These are phyloP conservation scores for Lissonota sp. DNA, from an alignment of 2,888 invertebrate genomes.

Conservation along the genomic window DNA sequence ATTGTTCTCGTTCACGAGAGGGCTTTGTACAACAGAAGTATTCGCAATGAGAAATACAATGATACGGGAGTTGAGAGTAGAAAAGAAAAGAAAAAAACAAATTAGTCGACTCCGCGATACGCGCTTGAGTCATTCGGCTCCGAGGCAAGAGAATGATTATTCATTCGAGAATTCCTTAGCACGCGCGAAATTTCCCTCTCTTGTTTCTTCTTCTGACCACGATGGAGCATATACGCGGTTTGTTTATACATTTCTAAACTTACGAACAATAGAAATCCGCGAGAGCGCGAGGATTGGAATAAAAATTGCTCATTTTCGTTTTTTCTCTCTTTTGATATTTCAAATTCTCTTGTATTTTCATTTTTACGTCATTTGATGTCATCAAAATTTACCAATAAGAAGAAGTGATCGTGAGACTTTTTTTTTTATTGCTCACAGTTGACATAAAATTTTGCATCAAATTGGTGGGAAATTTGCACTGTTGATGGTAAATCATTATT, in stretches of 20 bases:
- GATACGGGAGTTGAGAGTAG: conserved; percentile 12
- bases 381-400: no score
- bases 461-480: no score
- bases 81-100: conserved; percentile 20
- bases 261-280: conserved; percentile 54
- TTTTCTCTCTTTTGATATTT: not conserved
- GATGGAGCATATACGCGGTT: conserved; percentile 32
- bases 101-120: conserved; percentile 55
- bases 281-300: not conserved
- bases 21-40: not conserved
- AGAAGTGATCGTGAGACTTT: no score
- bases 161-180: conserved; percentile 75
- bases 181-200: conserved; percentile 41
- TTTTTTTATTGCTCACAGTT: no score
- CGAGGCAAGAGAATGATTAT: conserved; percentile 73
- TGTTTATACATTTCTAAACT: conserved; percentile 64
- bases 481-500: no score
- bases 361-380: not conserved
- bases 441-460: no score
- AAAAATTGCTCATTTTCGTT: conserved; percentile 8
- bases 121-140: conserved; percentile 70
- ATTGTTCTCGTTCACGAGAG: no score
- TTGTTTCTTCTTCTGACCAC: conserved; percentile 2
- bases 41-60: conserved; percentile 2
- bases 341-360: not conserved